These are phyloP conservation scores for Hydrolagus colliei DNA, from an alignment of 2,797 vertebrate species.

Conservation along the genomic window DNA sequence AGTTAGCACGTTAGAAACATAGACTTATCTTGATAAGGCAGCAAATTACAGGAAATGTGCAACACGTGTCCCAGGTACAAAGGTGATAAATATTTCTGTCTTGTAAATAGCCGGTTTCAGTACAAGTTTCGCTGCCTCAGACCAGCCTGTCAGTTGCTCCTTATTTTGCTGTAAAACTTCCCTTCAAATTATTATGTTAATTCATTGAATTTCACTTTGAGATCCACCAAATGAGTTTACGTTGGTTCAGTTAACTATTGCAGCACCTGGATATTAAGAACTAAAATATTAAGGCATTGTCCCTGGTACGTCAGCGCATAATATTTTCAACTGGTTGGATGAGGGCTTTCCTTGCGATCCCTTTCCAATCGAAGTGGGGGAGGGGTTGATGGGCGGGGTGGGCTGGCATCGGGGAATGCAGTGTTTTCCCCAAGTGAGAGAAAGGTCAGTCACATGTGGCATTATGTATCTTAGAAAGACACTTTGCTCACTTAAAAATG, in stretches of 20 bases:
- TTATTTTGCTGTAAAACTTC: not conserved
- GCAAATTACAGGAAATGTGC: not conserved
- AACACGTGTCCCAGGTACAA: not conserved
- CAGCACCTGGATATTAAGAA: not conserved
- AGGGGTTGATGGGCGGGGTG: too few relatives aligned
- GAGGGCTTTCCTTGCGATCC: not conserved
- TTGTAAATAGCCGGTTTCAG: slow-evolving; percentile 16
- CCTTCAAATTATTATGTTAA: not conserved
- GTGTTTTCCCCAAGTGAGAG: too few relatives aligned
- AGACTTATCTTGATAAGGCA: slow-evolving; percentile 1
- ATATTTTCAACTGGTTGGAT: not conserved
- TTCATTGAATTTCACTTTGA: not conserved
- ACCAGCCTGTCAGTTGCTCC: not conserved
- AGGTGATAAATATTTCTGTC: not conserved
- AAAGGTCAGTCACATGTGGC: too few relatives aligned
- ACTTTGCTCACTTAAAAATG: too few relatives aligned
- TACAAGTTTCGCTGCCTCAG: not conserved
- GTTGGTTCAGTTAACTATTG: not conserved
- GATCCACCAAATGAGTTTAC: not conserved
- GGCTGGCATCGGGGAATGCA: too few relatives aligned
- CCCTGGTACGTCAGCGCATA: too few relatives aligned
- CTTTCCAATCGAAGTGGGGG: not conserved
- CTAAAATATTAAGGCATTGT: not conserved
- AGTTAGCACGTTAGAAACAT: not conserved
- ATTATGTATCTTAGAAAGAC: too few relatives aligned